phyloP scores from a whole-genome alignment of 2,888 invertebrate genomes.

The Cerastis rubricosa region DNA sequence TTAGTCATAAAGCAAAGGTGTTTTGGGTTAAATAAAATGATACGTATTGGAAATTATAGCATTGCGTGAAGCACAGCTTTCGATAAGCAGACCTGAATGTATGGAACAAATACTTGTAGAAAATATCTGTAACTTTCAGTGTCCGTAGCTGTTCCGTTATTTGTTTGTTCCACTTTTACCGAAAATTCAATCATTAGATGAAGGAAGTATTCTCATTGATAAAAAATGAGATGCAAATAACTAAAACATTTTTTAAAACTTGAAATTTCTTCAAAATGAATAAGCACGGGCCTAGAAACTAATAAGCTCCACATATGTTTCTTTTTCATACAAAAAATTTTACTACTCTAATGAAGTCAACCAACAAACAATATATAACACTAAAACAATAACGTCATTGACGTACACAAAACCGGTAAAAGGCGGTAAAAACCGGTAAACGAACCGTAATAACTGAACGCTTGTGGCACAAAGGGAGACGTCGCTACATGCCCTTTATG shows the following conservation, averaged over 20 bases:
- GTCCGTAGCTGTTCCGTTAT: neutral
- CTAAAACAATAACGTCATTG: constrained; percentile 60
- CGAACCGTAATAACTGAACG: constrained; percentile 68
- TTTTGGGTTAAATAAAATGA: neutral
- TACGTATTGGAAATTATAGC: neutral
- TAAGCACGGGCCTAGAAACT: neutral
- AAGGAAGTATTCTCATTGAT: neutral
- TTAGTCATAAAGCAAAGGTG: neutral
- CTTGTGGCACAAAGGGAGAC: constrained; percentile 65
- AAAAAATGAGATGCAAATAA: neutral
- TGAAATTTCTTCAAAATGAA: neutral
- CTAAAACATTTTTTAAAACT: neutral
- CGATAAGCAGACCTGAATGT: neutral
- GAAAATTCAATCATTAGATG: neutral
- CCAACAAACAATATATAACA: constrained; percentile 18
- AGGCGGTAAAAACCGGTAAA: constrained; percentile 67
- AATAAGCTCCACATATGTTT: neutral
- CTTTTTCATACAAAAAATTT: neutral
- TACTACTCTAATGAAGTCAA: constrained; percentile 6
- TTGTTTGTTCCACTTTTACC: neutral
- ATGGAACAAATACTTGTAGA: neutral
- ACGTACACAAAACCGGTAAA: constrained; percentile 60
- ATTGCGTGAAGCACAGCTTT: neutral
- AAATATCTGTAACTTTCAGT: neutral
- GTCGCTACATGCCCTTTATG: constrained; percentile 66